phyloP scores from a whole-genome alignment of 2,113 vertebrate genomes.

The Brienomyrus brachyistius region DNA sequence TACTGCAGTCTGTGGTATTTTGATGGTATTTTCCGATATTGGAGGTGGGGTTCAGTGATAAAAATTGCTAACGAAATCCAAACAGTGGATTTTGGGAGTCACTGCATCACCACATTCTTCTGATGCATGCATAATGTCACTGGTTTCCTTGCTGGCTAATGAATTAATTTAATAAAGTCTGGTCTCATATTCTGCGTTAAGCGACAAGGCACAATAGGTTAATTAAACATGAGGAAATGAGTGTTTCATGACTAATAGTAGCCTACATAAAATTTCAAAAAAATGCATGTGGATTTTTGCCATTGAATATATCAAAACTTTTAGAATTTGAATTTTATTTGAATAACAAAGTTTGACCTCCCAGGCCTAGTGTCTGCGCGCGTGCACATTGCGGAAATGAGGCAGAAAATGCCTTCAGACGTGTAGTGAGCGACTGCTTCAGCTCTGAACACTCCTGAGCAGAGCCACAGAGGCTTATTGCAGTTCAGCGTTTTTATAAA shows the following conservation, averaged over 20 bases:
- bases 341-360: not conserved
- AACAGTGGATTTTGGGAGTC: not conserved
- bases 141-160: not conserved
- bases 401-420: not conserved
- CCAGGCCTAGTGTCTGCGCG: not conserved
- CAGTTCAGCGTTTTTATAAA: not conserved
- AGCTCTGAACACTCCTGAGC: not conserved
- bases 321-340: not conserved
- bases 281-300: not conserved
- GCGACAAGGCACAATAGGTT: not conserved
- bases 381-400: not conserved
- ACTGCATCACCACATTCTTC: not conserved
- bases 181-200: not conserved
- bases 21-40: not conserved
- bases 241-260: not conserved
- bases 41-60: not conserved
- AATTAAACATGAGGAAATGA: not conserved
- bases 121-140: not conserved
- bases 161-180: not conserved
- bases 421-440: not conserved
- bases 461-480: not conserved
- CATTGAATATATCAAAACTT: not conserved
- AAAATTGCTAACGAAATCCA: not conserved
- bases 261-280: not conserved
- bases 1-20: not conserved